Evolutionary conservation across 2,888 invertebrate species (phyloP), one percentile per base, ranked within the genome.

Genomic region (Crematogaster levior): DNA sequence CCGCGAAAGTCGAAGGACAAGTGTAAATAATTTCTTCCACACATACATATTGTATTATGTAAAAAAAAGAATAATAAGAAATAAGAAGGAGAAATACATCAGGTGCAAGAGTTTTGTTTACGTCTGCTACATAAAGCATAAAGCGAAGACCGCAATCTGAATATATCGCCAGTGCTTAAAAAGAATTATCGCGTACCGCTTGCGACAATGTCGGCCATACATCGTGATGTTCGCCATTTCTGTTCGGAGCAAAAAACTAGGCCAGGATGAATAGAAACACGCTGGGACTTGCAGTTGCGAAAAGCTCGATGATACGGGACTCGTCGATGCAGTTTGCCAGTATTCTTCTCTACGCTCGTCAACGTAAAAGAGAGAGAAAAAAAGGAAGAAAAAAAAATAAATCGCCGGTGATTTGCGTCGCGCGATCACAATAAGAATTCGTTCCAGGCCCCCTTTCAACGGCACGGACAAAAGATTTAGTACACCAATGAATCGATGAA

Each of bases 201-300:
- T 27, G 75, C 75, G 40, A 53, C 48, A 75, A 75, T 68, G 75
- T 53, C 51, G 70, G 40, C 51, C 61, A 46, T 74, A 46, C 34
- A 46, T 73, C 68, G 68, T 27, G 68, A 75, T 27, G 68, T 51
- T 51, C 27, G 51, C 75, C 37, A 51, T 75, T 75, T 66, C 70
- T 51, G 63, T 37, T 34, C 37, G 66, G n/a, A n/a, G n/a, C n/a
- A 75, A 75, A 63, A 75, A 75, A 68, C 75, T 53, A 75, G 75
- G 75, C 68, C 75, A 37, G 51, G 27, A 75, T 75, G 75, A 75
- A 75, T 75, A 51, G 74, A 48, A 75, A 75, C 74, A 75, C 37
- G 51, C 30, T 21, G 75, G 37, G n/a, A 68, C 75, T 74, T 34
- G 74, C 48, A 75, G n/a, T 48, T 66, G 75, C 70, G 37, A 68